Conservation (phyloP, 2,113 vertebrate genomes). For the Ceyx margarethae region DNA sequence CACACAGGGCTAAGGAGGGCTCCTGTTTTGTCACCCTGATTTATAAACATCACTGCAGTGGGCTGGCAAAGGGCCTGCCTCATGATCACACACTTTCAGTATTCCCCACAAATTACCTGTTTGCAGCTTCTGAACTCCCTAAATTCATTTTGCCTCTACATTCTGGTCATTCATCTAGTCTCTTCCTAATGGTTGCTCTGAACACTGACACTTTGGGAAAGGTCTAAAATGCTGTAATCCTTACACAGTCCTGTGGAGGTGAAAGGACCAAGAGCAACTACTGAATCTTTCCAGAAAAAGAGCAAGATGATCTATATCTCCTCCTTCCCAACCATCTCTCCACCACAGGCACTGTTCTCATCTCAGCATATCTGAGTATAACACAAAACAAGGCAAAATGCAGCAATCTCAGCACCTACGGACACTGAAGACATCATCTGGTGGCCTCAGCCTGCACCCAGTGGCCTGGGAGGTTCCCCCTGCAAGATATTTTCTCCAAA, state of each 20-base stretch:
- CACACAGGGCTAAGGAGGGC: not conserved
- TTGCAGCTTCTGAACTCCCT: constrained; percentile 18
- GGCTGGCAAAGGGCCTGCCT: not conserved
- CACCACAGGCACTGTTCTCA: not conserved
- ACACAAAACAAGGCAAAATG: not conserved
- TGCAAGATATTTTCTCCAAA: not conserved
- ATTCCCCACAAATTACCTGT: constrained; percentile 11
- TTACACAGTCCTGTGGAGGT: not conserved
- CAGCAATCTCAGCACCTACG: not conserved
- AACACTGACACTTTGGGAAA: constrained; percentile 40
- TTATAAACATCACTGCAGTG: not conserved
- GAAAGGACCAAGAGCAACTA: constrained; percentile 52
- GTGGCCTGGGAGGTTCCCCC: not conserved
- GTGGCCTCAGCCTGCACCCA: not conserved
- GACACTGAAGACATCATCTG: not conserved
- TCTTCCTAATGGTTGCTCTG: constrained; percentile 42
- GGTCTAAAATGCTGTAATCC: constrained; percentile 44
- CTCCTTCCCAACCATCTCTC: not conserved
- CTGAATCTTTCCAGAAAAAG: constrained; percentile 55
- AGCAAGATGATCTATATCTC: constrained; percentile 55
- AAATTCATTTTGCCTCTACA: constrained; percentile 57
- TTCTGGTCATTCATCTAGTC: constrained; percentile 55
- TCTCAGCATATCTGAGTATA: not conserved
- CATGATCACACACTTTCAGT: not conserved
- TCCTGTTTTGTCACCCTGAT: constrained; percentile 13